A percentile compares a stretch with the other conserved stretches of the same genome.
Evolutionary conservation across 2,888 invertebrate species (phyloP).

Genomic region (Apotomis betuletana): DNA sequence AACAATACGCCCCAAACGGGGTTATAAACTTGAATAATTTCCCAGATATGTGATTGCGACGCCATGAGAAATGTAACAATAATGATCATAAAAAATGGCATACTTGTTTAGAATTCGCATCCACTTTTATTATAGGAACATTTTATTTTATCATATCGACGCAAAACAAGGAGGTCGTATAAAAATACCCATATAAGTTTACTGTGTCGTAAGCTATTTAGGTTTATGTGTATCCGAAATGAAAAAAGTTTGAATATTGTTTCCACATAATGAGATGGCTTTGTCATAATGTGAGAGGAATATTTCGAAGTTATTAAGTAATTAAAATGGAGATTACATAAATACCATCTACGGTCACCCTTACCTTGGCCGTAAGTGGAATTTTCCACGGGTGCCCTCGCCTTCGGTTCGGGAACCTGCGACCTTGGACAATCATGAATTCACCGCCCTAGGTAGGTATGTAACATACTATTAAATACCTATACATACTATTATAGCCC

Average conservation of each 20-base stretch:
- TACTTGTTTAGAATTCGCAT: slow-evolving; percentile 1
- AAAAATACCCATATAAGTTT: slow-evolving; percentile 34
- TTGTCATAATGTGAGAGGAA: slow-evolving; percentile 21
- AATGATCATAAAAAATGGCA: neutral
- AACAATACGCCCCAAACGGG: too few species aligned
- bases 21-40: neutral
- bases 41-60: neutral
- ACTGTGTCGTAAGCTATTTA: slow-evolving; percentile 38
- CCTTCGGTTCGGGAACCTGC: too few species aligned
- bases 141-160: slow-evolving; percentile 17
- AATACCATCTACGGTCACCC: too few species aligned
- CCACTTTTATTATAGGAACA: neutral
- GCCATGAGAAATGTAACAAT: neutral
- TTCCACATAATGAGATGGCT: slow-evolving; percentile 31
- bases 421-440: too few species aligned
- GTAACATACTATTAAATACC: too few species aligned
- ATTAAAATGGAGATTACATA: neutral
- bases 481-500: too few species aligned
- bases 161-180: slow-evolving; percentile 23
- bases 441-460: too few species aligned
- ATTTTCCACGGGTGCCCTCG: too few species aligned
- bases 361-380: too few species aligned
- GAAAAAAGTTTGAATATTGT: slow-evolving; percentile 40
- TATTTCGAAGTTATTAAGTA: slow-evolving; percentile 11
- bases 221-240: slow-evolving; percentile 32